phyloP scores from a whole-genome alignment of 53 echinoderm and acorn worm species.

The Patiria pectinifera region DNA sequence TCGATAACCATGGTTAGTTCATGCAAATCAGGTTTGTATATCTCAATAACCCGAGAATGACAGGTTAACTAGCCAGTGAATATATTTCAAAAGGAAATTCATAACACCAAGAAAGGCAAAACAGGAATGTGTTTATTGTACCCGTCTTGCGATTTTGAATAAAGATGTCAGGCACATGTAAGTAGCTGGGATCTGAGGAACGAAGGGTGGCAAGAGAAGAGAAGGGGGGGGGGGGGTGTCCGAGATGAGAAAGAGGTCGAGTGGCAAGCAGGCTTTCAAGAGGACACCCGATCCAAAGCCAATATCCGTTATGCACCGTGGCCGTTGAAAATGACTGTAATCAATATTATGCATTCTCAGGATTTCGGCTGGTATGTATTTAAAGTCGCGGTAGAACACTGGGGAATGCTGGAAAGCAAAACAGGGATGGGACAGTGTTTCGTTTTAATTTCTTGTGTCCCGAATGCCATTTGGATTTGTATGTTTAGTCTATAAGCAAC shows the following conservation, averaged over 20 bases:
- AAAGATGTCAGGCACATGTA: neutral
- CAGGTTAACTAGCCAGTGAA: neutral
- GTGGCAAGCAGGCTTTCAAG: neutral
- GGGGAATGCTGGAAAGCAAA: neutral
- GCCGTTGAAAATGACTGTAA: slow-evolving; percentile 45
- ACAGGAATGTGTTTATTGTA: neutral
- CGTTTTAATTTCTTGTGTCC: neutral
- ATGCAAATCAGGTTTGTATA: too few relatives aligned
- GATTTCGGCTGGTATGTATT: neutral
- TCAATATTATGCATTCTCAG: slow-evolving; percentile 38
- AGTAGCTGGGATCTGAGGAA: neutral
- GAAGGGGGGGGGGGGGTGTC: neutral
- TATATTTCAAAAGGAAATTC: neutral
- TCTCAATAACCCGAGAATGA: too few relatives aligned
- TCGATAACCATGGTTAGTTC: too few relatives aligned
- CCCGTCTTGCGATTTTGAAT: neutral
- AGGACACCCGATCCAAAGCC: slow-evolving; percentile 54
- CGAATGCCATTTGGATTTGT: neutral
- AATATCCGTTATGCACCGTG: slow-evolving; percentile 58
- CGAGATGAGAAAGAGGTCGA: slow-evolving; percentile 33
- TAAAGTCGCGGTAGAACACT: neutral
- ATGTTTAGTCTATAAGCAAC: neutral
- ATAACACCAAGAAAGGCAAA: neutral
- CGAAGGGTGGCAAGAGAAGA: neutral
- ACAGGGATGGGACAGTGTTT: neutral